These are phyloP conservation scores for Schizotus pectinicornis DNA, from an alignment of 2,888 invertebrate genomes.

Conservation along the genomic window DNA sequence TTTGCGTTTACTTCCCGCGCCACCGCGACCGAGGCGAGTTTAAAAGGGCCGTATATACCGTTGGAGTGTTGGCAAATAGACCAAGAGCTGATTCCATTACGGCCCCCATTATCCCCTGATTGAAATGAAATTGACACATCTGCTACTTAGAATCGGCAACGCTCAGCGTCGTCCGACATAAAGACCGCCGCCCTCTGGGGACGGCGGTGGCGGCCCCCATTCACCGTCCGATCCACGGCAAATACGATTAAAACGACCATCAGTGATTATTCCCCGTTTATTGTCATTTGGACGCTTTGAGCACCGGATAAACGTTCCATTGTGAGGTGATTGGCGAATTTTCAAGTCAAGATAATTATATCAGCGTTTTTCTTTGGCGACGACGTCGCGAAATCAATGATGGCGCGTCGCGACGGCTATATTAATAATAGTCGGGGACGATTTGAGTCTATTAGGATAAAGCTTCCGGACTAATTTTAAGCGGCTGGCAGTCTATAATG, in stretches of 20 bases:
- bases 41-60: constrained; percentile 15
- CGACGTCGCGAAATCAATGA: not conserved
- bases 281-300: constrained; percentile 22
- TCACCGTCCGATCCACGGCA: constrained; percentile 37
- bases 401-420: no score
- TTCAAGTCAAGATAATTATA: not conserved
- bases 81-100: constrained; percentile 61
- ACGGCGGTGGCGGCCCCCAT: constrained; percentile 20
- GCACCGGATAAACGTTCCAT: constrained; percentile 14
- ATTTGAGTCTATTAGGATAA: not conserved
- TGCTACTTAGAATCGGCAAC: constrained; percentile 55
- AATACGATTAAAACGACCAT: constrained; percentile 45
- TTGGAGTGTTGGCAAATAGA: constrained; percentile 59
- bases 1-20: not conserved
- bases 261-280: constrained; percentile 14
- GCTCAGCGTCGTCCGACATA: constrained; percentile 23
- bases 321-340: constrained; percentile 8
- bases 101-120: constrained; percentile 59
- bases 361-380: not conserved
- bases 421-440: not conserved
- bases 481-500: constrained; percentile 33
- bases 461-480: constrained; percentile 37
- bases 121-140: constrained; percentile 62
- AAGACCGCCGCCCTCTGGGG: constrained; percentile 14
- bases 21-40: not conserved